Evolutionary conservation across 2,888 invertebrate genomes (phyloP), one percentile per base, ranked within the genome.

Genomic region (Ormyrus nitidulus): DNA sequence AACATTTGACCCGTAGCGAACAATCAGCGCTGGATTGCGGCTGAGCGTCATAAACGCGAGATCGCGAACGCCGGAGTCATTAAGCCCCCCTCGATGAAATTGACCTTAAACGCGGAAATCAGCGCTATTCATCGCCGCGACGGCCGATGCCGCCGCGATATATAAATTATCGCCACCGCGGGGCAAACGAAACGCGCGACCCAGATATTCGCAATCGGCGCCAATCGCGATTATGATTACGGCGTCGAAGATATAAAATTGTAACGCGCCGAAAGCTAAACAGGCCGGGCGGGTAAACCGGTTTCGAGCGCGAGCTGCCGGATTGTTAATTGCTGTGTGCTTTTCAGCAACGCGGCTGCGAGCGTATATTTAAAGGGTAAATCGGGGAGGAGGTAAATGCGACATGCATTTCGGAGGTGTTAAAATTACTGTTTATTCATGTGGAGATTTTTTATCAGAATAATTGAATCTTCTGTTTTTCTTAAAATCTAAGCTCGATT

Each of bases 21-120:
- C 65, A 74, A 65, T 74, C 54, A 74, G 19, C 65, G 34, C 19
- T 7, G 13, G 58, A 74, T 74, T 65, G 74, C n/a, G 6, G 48
- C 49, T 10, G 6, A 34, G 5, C 48, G 49, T 11, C 58, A 19
- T 46, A 46, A 13, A 59, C 69, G 56, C 4, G 10, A 5, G 51
- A 61, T 19, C 19, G 53, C 51, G 68, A 61, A 61, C 13, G 69
- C 34, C 46, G 53, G 19, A 19, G 44, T 75, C 66, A 59, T 68
- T 75, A 75, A 58, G 75, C 61, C 61, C 5, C 11, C 13, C 1
- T 1, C 19, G 19, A 48, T 11, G 54, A 76, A 69, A 76, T 76
- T 77, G 64, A 61, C 77, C 77, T 64, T 69, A 70, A 70, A 70
- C 34, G 70, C 56, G 77, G 70, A 64, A 77, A 77, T 70, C 70